Base-by-base conservation (phyloP, 2,113 vertebrate species). In the Orycteropus afer region DNA sequence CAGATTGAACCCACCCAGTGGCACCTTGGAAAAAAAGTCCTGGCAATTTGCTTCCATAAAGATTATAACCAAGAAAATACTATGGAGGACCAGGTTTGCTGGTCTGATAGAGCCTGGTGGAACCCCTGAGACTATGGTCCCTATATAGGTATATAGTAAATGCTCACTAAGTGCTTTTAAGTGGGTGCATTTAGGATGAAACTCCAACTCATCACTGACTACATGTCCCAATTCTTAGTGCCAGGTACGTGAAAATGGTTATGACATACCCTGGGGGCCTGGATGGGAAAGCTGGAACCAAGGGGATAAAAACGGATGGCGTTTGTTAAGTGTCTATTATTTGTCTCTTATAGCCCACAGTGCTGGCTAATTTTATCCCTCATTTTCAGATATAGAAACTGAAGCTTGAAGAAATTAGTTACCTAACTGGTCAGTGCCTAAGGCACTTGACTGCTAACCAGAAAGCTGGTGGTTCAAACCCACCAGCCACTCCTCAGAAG, bases 91-190 rank as follows among this genome's bases (percentile, higher is more conserved):
- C n/a, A n/a, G n/a, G n/a, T n/a, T n/a, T n/a, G n/a, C n/a, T n/a
- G n/a, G n/a, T n/a, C n/a, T n/a, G n/a, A n/a, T n/a, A n/a, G n/a
- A n/a, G n/a, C n/a, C n/a, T n/a, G n/a, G n/a, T n/a, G n/a, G n/a
- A n/a, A n/a, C n/a, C n/a, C n/a, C n/a, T n/a, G n/a, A n/a, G n/a
- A n/a, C n/a, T n/a, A n/a, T n/a, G n/a, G n/a, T n/a, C n/a, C n/a
- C n/a, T n/a, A n/a, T n/a, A n/a, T n/a, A n/a, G n/a, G n/a, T 45
- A 78, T 22, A 88, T 11, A 61, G 22, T 59, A n/a, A 47, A 61
- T n/a, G n/a, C n/a, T n/a, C n/a, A n/a, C n/a, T n/a, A 86, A 61
- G 47, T 61, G 15, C 34, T 92, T 89, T 59, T 59, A 92, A 94
- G 53, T 29, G 9, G 83, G 81, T 51, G 37, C 59, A 61, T 4